A percentile compares a stretch with the other conserved stretches of the same genome.
Evolutionary conservation across 2,113 vertebrate genomes (phyloP).

Genomic region (Chlorodrepanis virens): DNA sequence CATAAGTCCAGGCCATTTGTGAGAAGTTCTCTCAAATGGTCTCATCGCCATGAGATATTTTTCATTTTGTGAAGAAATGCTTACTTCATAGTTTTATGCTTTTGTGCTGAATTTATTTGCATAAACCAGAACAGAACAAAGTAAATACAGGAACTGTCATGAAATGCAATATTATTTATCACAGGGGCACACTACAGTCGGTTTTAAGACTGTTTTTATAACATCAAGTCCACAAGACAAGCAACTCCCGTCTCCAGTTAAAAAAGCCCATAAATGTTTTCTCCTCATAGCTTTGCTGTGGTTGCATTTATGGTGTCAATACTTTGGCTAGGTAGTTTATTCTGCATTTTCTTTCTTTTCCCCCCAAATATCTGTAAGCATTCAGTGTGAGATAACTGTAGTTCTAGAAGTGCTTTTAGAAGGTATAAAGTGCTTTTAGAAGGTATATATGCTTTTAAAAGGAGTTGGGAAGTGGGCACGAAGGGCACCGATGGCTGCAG

Average conservation of each 20-base stretch:
- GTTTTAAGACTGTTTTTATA: not conserved
- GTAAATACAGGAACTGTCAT: not conserved
- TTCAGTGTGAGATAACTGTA: not conserved
- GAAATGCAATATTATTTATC: not conserved
- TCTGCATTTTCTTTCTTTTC: not conserved
- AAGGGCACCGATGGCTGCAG: not conserved
- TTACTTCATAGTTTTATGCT: not conserved
- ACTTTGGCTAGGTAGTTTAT: not conserved
- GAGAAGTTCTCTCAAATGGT: conserved; percentile 20
- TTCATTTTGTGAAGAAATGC: not conserved
- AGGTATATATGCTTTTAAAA: not conserved
- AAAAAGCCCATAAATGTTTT: not conserved
- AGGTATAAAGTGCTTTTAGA: not conserved
- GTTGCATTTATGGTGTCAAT: not conserved
- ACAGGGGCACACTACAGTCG: not conserved
- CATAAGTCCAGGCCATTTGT: not conserved
- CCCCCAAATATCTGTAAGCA: not conserved
- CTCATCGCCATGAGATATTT: not conserved
- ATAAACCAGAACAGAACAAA: not conserved
- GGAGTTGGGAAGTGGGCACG: not conserved
- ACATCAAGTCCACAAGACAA: not conserved
- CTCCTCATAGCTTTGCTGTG: not conserved
- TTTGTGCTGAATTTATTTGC: conserved; percentile 38
- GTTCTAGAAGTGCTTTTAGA: not conserved
- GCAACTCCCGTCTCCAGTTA: not conserved